These are phyloP conservation scores for Hetaerina americana DNA, from an alignment of 1,140 invertebrate species.

Conservation along the genomic window DNA sequence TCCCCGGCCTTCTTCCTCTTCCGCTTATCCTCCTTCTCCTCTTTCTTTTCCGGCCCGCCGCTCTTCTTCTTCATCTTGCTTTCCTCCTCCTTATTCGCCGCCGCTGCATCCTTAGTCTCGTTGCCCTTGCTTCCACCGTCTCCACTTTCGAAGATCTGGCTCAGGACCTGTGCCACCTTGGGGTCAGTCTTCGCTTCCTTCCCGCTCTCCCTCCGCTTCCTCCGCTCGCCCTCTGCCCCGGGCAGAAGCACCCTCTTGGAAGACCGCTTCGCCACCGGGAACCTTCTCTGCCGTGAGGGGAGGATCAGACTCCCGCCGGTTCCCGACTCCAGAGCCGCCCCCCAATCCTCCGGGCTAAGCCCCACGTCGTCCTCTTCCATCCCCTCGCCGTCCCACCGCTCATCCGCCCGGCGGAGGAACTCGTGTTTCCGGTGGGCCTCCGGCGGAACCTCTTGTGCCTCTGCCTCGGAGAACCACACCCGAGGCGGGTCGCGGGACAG, in stretches of 20 bases:
- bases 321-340: no score
- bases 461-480: no score
- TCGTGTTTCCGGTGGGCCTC: not conserved
- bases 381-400: not conserved
- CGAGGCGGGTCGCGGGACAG: not conserved
- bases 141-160: not conserved
- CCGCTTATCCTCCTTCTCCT: no score
- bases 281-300: no score
- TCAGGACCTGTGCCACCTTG: not conserved
- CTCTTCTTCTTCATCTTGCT: not conserved
- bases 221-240: not conserved
- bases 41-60: no score
- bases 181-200: constrained; percentile 1
- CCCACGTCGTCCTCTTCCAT: not conserved
- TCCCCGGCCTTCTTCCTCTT: not conserved
- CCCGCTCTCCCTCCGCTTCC: not conserved
- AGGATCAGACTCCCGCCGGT: no score
- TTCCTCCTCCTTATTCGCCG: not conserved
- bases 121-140: not conserved
- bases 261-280: not conserved
- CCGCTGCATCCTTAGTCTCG: not conserved
- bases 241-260: no score
- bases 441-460: not conserved
- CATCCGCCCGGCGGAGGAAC: not conserved
- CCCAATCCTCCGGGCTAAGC: no score